Conservation (phyloP, 2,888 invertebrate genomes). For the Eupithecia exiguata region DNA sequence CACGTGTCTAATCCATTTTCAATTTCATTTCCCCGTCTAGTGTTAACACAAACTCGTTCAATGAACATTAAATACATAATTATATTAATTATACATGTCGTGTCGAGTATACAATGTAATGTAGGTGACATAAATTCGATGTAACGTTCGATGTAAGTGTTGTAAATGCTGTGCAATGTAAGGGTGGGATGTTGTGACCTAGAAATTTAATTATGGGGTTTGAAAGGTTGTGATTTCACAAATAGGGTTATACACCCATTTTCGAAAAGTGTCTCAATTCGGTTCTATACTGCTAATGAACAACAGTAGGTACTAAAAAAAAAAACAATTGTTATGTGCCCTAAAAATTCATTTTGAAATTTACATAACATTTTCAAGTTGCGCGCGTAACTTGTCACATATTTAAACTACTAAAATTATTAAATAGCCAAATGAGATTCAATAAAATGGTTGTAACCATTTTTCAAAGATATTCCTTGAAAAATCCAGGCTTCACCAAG, state of each 20-base stretch:
- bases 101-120: slow-evolving; percentile 69
- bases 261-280: no score
- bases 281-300: no score
- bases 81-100: neutral
- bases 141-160: slow-evolving; percentile 75
- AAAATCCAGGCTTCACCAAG: neutral
- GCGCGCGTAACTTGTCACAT: no score
- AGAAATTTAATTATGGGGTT: slow-evolving; percentile 36
- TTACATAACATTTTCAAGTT: no score
- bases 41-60: neutral
- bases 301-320: no score
- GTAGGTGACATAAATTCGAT: slow-evolving; percentile 81
- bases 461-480: neutral
- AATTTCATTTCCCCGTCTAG: neutral
- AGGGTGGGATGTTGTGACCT: slow-evolving; percentile 56
- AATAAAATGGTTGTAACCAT: no score
- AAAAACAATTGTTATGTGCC: no score
- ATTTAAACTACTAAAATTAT: no score
- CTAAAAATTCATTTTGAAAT: no score
- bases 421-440: no score
- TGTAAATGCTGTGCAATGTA: slow-evolving; percentile 64
- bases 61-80: slow-evolving; percentile 18
- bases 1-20: neutral
- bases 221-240: neutral
- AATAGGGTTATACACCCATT: no score